Evolutionary conservation across 1,140 invertebrate species (phyloP), one percentile per base, ranked within the genome.

Genomic region (Drosophila guanche): DNA sequence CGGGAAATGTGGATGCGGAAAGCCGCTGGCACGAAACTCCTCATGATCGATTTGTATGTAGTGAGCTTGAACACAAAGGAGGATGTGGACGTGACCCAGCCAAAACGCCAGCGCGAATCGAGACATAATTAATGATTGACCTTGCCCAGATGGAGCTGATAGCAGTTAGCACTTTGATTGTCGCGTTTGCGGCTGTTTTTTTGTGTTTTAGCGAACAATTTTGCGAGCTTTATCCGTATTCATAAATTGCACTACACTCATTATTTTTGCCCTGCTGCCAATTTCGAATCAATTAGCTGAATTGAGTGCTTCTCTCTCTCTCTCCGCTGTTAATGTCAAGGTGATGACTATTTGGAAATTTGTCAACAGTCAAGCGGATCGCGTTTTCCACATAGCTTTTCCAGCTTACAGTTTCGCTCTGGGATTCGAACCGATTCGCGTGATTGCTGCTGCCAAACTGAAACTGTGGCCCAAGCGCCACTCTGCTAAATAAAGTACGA

Each of bases 31-130:
- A 8, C 74, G 85, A 71, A 90, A 90, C 57, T 89, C 89, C 46
- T 90, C 83, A 40, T 90, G 73, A 62, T 90, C 89, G 51, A 90
- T 89, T 52, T 90, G 89, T 76, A 90, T 89, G 43, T 70, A 88
- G 65, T 90, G 89, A 51, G 76, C 76, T 14, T 68, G 50, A 56
- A 52, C 14, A 20, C 41, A 22, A 0, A 14, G 7, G 29, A 53
- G 29, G 20, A 58, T 40, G 5, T 25, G 37, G 37, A 41, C 43
- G 4, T 48, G 25, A 27, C 50, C 42, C 20, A 63, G 40, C 40
- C 48, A 40, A 12, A 45, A 7, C 16, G 43, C 16, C 12, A 69
- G 43, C 29, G 33, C 7, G 42, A 68, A 59, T 22, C 62, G 47
- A 60, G 50, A 71, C 74, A 75, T 78, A 25, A 74, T 66, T 52